Base-by-base conservation (phyloP, 2,797 vertebrate species). In the Myotis myotis region DNA sequence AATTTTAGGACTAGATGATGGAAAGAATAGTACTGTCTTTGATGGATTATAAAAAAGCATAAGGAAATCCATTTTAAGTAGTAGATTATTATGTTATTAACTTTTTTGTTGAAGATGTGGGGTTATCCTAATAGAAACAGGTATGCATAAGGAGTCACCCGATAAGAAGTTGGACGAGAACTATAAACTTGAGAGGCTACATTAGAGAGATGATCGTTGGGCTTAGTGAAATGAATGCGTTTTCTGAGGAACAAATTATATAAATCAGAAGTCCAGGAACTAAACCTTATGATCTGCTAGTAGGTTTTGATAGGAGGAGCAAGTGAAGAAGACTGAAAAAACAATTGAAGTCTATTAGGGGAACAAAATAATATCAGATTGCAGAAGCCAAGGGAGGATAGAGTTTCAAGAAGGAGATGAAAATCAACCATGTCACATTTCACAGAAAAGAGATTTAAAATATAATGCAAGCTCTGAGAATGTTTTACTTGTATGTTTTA, bases 121-220 rank as follows among this genome's bases (percentile, higher is more conserved):
- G 23, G 81, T 95, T 96, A 75, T 85, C 47, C 47, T 86, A 83
- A 71, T 88, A 91, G 47, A 93, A 95, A 57, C 83, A 44, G 55
- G 15, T 64, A 78, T 95, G n/a, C 23, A 64, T 83, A 51, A 19
- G 4, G 6, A 71, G 4, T 91, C 41, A 91, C 41, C 47, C 33
- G 17, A 86, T 62, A 38, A 28, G 25, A 57, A 71, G 41, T 74
- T 86, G 28, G 3, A 60, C 68, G 13, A 83, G 72, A 88, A 88
- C 30, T 79, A 57, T 91, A 79, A 83, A 68, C 55, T 49, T 72
- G 72, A 51, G 38, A 91, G 28, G 30, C 68, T 78, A 36, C 6
- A 36, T 91, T 80, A 88, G 41, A 74, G 44, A 87, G 22, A 17
- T 80, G 30, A 86, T 88, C 13, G 70, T 30, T 95, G 28, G 33